A percentile compares a stretch with the other conserved stretches of the same genome.
phyloP scores from a whole-genome alignment of 2,113 vertebrate genomes.

The Excalfactoria chinensis region DNA sequence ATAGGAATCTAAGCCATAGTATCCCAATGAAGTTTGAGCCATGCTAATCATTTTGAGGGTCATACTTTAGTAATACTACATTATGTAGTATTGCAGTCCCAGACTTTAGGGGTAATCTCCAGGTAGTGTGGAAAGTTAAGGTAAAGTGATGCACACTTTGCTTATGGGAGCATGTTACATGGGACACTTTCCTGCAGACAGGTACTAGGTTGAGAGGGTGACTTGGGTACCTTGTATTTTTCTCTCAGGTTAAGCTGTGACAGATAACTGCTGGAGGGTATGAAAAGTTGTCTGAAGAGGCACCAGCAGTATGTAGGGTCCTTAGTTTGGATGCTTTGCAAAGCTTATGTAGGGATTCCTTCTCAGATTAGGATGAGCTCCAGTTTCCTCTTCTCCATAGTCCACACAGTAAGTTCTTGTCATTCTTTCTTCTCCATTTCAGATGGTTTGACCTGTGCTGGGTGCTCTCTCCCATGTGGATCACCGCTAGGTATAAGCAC shows the following conservation, averaged over 20 bases:
- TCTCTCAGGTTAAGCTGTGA: neutral
- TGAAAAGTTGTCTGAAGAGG: neutral
- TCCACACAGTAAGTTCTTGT: neutral
- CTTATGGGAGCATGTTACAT: neutral
- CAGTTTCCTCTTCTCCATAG: neutral
- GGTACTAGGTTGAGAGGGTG: neutral
- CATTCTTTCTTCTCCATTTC: neutral
- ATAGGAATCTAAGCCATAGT: conserved; percentile 76
- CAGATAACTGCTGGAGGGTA: neutral
- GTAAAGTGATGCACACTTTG: neutral
- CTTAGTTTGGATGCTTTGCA: neutral
- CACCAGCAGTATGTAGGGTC: neutral
- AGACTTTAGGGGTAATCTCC: neutral
- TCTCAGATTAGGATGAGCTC: neutral
- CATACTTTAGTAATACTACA: conserved; percentile 17
- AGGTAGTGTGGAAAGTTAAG: neutral
- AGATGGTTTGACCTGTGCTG: neutral
- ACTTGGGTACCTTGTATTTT: neutral
- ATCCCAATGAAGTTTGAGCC: conserved; percentile 62
- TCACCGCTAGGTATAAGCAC: neutral
- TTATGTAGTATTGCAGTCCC: neutral
- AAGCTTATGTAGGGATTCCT: neutral
- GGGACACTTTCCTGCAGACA: neutral
- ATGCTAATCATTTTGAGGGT: conserved; percentile 58
- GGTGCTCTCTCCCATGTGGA: neutral